Conservation (phyloP, 2,113 vertebrate genomes). For the Dipodomys spectabilis region DNA sequence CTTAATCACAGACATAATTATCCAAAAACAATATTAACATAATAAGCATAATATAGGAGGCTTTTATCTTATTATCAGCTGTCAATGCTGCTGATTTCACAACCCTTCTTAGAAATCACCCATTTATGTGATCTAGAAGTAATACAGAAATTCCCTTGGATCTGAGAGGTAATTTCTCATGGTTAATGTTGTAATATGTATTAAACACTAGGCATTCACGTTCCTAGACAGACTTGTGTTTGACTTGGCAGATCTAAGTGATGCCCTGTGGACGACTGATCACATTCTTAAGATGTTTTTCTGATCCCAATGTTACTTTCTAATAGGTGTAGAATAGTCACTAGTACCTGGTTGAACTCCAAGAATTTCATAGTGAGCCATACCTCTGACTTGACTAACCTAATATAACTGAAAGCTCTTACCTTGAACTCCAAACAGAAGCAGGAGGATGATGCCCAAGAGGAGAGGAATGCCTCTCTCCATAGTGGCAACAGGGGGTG, state of each 20-base stretch:
- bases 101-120: constrained; percentile 45
- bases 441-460: constrained; percentile 59
- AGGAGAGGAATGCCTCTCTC: constrained; percentile 51
- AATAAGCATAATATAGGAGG: constrained; percentile 23
- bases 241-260: constrained; percentile 41
- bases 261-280: constrained; percentile 25
- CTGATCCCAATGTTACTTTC: background rate
- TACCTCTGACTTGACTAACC: constrained; percentile 30
- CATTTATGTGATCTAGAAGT: constrained; percentile 69
- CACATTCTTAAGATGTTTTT: background rate
- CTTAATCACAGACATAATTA: constrained; percentile 23
- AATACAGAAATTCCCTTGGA: constrained; percentile 71
- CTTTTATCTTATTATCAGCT: background rate
- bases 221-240: background rate
- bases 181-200: background rate
- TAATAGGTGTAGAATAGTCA: background rate
- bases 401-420: constrained; percentile 43
- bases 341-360: background rate
- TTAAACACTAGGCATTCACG: constrained; percentile 15
- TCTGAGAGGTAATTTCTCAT: constrained; percentile 53
- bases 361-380: background rate
- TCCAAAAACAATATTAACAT: background rate
- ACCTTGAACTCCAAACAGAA: constrained; percentile 71
- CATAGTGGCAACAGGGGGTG: constrained; percentile 45
- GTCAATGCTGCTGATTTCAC: constrained; percentile 40